Percentiles rank a stretch among this genome's conserved stretches.
Evolutionary conservation across 2,888 invertebrate genomes (phyloP).

Genomic region (Steinernema hermaphroditum): DNA sequence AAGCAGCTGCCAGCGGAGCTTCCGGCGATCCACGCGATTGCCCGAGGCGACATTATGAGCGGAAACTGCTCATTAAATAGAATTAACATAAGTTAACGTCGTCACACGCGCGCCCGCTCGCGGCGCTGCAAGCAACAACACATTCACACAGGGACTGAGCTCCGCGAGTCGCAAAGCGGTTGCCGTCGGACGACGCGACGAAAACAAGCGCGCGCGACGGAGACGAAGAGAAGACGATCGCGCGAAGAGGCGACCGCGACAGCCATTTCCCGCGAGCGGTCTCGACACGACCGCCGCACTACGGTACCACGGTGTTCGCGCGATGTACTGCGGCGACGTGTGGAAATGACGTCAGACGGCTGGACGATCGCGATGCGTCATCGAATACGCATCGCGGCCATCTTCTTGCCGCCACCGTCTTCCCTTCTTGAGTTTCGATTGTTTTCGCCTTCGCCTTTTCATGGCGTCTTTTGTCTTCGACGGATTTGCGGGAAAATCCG

Average conservation of each 20-base stretch:
- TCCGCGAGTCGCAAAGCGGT: constrained; percentile 13
- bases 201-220: constrained; percentile 25
- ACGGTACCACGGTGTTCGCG: background rate
- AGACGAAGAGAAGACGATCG: background rate
- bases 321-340: background rate
- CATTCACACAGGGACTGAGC: background rate
- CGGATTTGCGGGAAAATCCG: too few species aligned
- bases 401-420: background rate
- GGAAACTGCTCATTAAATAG: constrained; percentile 20
- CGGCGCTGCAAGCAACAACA: constrained; percentile 14
- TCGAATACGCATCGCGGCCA: background rate
- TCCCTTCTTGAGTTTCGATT: background rate
- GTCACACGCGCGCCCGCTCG: constrained; percentile 26
- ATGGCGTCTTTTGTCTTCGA: too few species aligned
- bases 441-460: background rate
- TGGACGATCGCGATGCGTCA: background rate
- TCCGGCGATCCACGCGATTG: background rate
- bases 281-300: constrained; percentile 1
- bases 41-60: constrained; percentile 6
- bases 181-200: constrained; percentile 14
- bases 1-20: constrained; percentile 15
- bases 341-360: constrained; percentile 1
- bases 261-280: constrained; percentile 19
- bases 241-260: constrained; percentile 11
- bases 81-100: constrained; percentile 31